phyloP scores from a whole-genome alignment of 1,140 invertebrate genomes.

The Megalonaias nervosa region DNA sequence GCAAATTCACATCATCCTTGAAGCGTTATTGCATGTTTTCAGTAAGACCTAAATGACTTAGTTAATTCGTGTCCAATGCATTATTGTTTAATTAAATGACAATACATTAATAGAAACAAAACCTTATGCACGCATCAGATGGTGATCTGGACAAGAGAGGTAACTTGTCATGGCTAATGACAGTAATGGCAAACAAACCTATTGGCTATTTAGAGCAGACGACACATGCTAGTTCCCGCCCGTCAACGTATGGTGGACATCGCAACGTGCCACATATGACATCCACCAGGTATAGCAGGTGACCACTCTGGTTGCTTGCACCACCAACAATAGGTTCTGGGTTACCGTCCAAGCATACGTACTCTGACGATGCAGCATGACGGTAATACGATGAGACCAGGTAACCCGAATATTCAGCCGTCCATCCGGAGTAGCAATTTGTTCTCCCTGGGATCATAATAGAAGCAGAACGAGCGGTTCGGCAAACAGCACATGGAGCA shows the following conservation, averaged over 20 bases:
- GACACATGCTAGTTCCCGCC: constrained; percentile 12
- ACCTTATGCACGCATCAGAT: too few species aligned
- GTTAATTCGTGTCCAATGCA: too few species aligned
- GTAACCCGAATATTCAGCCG: constrained; percentile 32
- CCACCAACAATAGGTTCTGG: background rate
- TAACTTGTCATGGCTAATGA: too few species aligned
- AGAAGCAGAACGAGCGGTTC: background rate
- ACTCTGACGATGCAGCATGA: background rate
- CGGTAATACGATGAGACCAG: constrained; percentile 6
- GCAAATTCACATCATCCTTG: too few species aligned
- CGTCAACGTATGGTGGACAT: constrained; percentile 14
- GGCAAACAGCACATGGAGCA: constrained; percentile 31
- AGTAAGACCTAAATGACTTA: too few species aligned
- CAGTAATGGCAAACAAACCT: too few species aligned
- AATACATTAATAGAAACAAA: too few species aligned
- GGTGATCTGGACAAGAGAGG: too few species aligned
- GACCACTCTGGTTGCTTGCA: background rate
- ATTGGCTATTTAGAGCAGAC: constrained; percentile 14
- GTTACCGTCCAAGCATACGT: constrained; percentile 11
- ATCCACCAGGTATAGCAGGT: constrained; percentile 1
- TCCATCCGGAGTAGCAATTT: constrained; percentile 24
- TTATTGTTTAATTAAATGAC: too few species aligned
- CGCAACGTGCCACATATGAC: constrained; percentile 9
- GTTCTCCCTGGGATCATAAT: constrained; percentile 33
- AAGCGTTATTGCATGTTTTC: too few species aligned